Base-by-base conservation (phyloP, 2,888 invertebrate species). In the Zaprionus lineosus region DNA sequence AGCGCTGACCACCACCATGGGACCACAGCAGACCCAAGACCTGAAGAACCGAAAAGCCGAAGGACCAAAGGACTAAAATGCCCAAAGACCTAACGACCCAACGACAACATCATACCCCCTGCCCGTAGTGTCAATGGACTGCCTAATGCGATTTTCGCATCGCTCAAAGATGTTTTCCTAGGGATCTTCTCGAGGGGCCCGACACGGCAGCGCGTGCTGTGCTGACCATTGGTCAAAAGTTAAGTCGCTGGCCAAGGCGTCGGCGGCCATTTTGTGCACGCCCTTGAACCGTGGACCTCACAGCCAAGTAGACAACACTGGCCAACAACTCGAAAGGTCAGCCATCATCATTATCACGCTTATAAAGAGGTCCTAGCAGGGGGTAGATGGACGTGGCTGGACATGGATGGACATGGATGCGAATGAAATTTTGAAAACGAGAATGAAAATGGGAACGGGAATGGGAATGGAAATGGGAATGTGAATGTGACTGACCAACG, bases 171-270 rank as follows among this genome's bases (percentile, higher is more conserved):
- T 55, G 34, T 47, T 14, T 39, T 47, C 59, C 31, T 41, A n/a
- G 12, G 34, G 36, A 51, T 46, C 60, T 73, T 72, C 73, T 69
- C 44, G 58, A 33, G 51, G 53, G 43, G 47, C 57, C 50, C 39
- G 55, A 9, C n/a, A 4, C 18, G 41, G 12, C 40, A 64, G 64
- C 75, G 71, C 86, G 79, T 81, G 78, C 86, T 73, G 58, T 48
- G 46, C 69, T 88, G 87, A 81, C 88, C 88, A 88, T 61, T 86
- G 89, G 88, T 88, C 89, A 88, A 84, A 86, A 88, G 89, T 89
- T 88, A 88, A 67, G 58, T 67, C 63, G 39, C 55, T 37, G 44
- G 48, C 33, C 24, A 52, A 44, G 44, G 33, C 66, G 19, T 51
- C 11, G 65, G 51, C 77, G 70, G 78, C 88, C 87, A 88, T 88